Percentiles rank a stretch among this genome's conserved stretches.
Evolutionary conservation across 2,113 vertebrate genomes (phyloP).

Genomic region (zebrafish (Danio rerio)): DNA sequence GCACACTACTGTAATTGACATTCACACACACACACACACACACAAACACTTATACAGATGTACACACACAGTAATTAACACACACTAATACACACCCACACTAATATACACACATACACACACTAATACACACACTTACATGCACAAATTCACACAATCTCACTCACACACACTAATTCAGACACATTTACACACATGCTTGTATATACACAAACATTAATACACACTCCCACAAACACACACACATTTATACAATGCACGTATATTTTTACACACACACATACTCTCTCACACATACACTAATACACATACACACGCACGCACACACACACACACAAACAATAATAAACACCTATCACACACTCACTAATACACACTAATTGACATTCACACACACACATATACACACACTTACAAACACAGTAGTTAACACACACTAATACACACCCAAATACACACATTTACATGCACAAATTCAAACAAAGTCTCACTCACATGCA

Average conservation of each 20-base stretch:
- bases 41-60: slow-evolving; percentile 26
- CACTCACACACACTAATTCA: neutral
- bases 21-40: slow-evolving; percentile 40
- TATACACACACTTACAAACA: neutral
- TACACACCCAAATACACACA: slow-evolving; percentile 43
- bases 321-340: slow-evolving; percentile 46
- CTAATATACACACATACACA: slow-evolving; percentile 41
- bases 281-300: neutral
- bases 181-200: slow-evolving; percentile 41
- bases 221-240: slow-evolving; percentile 45
- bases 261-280: neutral
- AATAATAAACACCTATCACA: no score
- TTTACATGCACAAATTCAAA: neutral
- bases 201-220: neutral
- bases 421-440: neutral
- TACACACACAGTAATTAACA: neutral
- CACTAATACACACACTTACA: slow-evolving; percentile 3
- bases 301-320: neutral
- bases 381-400: slow-evolving; percentile 43
- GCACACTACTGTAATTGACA: no score
- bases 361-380: neutral
- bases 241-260: no score
- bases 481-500: no score
- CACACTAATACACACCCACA: neutral
- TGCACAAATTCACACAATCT: no score